A percentile compares a stretch with the other conserved stretches of the same genome.
Conservation (phyloP, 2,888 invertebrate species). For the Drosophila emarginata region DNA sequence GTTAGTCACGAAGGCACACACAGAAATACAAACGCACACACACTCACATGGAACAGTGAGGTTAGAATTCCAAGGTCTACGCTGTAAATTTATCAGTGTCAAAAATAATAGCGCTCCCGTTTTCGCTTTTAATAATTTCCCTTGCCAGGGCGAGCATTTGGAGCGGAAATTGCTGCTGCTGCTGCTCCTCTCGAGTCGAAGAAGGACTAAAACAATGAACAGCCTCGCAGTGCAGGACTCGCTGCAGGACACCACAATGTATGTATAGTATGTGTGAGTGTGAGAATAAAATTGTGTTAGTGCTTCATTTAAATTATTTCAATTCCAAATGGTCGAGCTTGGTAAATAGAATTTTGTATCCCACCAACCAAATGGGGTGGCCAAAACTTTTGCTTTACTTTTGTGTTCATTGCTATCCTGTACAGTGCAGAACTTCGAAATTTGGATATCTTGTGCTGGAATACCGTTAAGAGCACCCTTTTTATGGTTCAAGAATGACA, state of each 20-base stretch:
- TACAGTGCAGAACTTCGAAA: not conserved
- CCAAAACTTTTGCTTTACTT: conserved; percentile 48
- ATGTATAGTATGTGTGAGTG: conserved; percentile 19
- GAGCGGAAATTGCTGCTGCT: conserved; percentile 70
- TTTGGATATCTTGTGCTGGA: too few species aligned
- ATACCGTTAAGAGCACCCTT: too few species aligned
- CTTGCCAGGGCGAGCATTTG: conserved; percentile 64
- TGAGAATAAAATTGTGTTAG: conserved; percentile 24
- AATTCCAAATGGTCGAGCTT: conserved; percentile 39
- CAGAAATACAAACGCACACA: conserved; percentile 18
- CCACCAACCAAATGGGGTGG: conserved; percentile 10
- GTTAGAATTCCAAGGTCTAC: conserved; percentile 69
- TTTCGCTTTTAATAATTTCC: conserved; percentile 77
- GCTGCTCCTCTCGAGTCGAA: conserved; percentile 21
- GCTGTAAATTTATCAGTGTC: conserved; percentile 76
- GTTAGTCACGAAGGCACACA: conserved; percentile 50
- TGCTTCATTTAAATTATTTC: conserved; percentile 52
- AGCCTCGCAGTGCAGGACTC: conserved; percentile 42
- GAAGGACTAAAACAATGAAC: conserved; percentile 60
- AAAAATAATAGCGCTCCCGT: conserved; percentile 75
- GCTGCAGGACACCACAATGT: conserved; percentile 42
- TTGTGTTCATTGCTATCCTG: not conserved
- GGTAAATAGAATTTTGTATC: conserved; percentile 13
- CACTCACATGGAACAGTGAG: conserved; percentile 38
- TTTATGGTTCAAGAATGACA: too few species aligned